Conservation (phyloP, 2,797 vertebrate genomes). For the Jordanella pulchra region DNA sequence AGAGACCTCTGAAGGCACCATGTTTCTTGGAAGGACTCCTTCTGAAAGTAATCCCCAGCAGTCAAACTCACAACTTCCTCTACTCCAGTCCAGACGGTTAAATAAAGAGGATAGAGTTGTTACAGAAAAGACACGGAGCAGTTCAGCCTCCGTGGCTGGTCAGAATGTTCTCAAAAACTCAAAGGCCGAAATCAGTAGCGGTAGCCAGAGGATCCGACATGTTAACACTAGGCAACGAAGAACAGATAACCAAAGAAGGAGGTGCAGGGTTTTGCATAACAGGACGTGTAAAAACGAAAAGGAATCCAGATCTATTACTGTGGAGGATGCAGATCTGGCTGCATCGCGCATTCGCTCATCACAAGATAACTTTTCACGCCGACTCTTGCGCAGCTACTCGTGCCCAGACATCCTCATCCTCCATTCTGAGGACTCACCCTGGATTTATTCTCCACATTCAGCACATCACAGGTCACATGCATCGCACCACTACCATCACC, state of each 20-base stretch:
- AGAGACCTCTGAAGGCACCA: slow-evolving; percentile 6
- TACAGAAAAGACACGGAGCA: background rate
- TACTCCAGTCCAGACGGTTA: background rate
- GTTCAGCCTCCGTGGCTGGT: background rate
- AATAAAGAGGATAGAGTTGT: background rate
- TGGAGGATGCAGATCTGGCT: slow-evolving; percentile 40
- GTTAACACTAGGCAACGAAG: slow-evolving; percentile 22
- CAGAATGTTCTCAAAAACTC: slow-evolving; percentile 3
- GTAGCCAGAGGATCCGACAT: background rate
- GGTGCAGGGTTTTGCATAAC: slow-evolving; percentile 13
- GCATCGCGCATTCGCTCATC: background rate
- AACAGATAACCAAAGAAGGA: slow-evolving; percentile 40
- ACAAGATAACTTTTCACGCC: slow-evolving; percentile 39
- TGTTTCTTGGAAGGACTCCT: slow-evolving; percentile 61
- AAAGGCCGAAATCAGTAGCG: slow-evolving; percentile 6
- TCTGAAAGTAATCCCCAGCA: slow-evolving; percentile 17
- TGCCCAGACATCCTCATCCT: slow-evolving; percentile 84
- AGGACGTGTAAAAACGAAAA: slow-evolving; percentile 18
- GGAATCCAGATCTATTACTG: background rate
- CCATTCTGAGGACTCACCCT: slow-evolving; percentile 33
- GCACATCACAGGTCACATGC: slow-evolving; percentile 41
- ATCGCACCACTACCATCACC: slow-evolving; percentile 27
- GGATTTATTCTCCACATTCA: slow-evolving; percentile 36
- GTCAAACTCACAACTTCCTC: background rate
- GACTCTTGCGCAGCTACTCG: slow-evolving; percentile 83